These are phyloP conservation scores for Cryptoblepharus egeriae DNA, from an alignment of 2,797 vertebrate genomes.

Conservation along the genomic window DNA sequence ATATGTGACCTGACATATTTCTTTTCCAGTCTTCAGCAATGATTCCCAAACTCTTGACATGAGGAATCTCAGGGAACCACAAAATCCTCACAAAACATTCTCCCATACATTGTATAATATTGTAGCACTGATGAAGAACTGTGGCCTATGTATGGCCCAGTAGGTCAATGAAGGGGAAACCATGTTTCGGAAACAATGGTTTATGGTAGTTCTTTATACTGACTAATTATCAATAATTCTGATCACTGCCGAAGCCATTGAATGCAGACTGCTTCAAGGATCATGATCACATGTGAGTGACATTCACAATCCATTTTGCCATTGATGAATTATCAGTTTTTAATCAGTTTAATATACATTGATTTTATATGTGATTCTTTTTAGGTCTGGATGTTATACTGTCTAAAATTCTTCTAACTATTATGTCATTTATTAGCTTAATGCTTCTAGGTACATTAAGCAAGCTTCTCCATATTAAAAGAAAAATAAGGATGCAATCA, in stretches of 20 bases:
- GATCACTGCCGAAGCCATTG: neutral
- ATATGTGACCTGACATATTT: too few species aligned
- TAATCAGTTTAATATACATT: neutral
- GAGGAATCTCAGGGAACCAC: too few species aligned
- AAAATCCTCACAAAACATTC: too few species aligned
- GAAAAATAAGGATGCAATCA: neutral
- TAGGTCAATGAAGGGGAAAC: too few species aligned
- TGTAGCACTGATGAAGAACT: too few species aligned
- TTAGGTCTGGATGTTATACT: neutral
- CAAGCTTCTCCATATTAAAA: neutral
- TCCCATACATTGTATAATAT: too few species aligned
- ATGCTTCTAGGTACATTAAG: neutral
- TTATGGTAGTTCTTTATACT: neutral
- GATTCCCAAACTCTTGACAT: too few species aligned
- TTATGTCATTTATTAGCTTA: neutral
- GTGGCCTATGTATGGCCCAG: too few species aligned
- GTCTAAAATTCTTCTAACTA: neutral
- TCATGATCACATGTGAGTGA: neutral
- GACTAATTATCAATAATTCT: neutral
- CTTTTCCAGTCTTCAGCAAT: too few species aligned
- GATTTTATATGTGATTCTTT: neutral
- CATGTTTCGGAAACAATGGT: too few species aligned
- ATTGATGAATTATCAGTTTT: neutral
- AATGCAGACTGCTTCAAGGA: neutral
- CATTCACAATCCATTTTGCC: neutral